A percentile compares a stretch with the other conserved stretches of the same genome.
phyloP scores from a whole-genome alignment of 2,888 invertebrate genomes.

The Noctua fimbriata region DNA sequence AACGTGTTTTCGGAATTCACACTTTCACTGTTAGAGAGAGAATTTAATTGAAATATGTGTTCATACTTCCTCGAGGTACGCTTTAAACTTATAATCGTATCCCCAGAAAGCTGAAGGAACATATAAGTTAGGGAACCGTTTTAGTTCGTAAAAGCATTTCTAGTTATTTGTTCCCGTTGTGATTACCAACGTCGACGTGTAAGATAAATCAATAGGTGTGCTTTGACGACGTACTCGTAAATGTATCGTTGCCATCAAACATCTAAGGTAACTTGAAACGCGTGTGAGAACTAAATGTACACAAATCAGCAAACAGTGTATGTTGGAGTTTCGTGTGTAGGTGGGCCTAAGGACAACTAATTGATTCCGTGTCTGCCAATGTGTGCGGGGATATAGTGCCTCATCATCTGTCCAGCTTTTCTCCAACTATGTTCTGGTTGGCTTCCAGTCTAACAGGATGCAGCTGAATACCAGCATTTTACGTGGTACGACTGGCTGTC shows the following conservation, averaged over 20 bases:
- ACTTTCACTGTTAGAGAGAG: constrained; percentile 50
- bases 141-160: constrained; percentile 44
- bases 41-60: constrained; percentile 42
- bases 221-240: constrained; percentile 24
- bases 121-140: constrained; percentile 28
- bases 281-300: constrained; percentile 27
- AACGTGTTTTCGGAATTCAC: constrained; percentile 43
- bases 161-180: constrained; percentile 24
- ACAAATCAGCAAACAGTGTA: constrained; percentile 23
- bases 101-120: constrained; percentile 3
- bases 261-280: constrained; percentile 30
- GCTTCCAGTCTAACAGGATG: not conserved
- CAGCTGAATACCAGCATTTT: not conserved
- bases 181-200: constrained; percentile 35
- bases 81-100: constrained; percentile 24
- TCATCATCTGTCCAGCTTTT: not conserved
- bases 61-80: constrained; percentile 30
- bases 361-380: not conserved
- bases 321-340: constrained; percentile 8
- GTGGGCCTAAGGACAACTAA: not conserved
- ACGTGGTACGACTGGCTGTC: not conserved
- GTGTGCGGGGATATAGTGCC: not conserved
- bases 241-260: constrained; percentile 21
- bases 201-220: constrained; percentile 38
- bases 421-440: not conserved